These are phyloP conservation scores for Pipra filicauda DNA, from an alignment of 2,113 vertebrate species.

Conservation along the genomic window DNA sequence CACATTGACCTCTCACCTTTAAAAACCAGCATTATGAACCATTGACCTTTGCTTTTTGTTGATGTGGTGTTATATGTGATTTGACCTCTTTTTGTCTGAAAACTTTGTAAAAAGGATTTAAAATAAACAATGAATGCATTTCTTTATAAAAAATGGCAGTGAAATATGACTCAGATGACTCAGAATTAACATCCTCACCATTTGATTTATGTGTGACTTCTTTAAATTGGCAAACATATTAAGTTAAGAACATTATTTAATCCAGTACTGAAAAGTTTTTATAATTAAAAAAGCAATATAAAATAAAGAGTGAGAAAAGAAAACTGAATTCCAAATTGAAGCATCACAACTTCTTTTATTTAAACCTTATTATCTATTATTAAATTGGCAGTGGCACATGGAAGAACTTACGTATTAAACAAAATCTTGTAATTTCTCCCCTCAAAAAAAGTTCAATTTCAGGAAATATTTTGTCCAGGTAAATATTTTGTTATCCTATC, in stretches of 20 bases:
- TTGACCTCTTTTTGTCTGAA: slow-evolving; percentile 77
- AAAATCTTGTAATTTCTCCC: background rate
- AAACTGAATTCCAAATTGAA: background rate
- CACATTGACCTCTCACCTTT: slow-evolving; percentile 85
- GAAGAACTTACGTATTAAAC: background rate
- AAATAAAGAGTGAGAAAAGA: background rate
- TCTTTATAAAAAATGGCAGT: slow-evolving; percentile 38
- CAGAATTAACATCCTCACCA: background rate
- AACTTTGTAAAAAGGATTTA: slow-evolving; percentile 55
- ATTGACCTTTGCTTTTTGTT: slow-evolving; percentile 75
- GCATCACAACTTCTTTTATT: background rate
- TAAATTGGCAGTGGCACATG: background rate
- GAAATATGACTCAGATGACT: slow-evolving; percentile 19
- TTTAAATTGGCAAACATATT: background rate
- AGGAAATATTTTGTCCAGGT: background rate
- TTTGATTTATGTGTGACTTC: background rate
- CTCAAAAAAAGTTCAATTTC: background rate
- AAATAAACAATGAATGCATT: slow-evolving; percentile 38
- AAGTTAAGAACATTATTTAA: background rate
- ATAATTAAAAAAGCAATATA: background rate
- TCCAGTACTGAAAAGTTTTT: background rate
- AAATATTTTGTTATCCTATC: background rate
- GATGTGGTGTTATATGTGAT: slow-evolving; percentile 68
- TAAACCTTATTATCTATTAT: background rate
- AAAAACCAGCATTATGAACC: slow-evolving; percentile 77